Evolutionary conservation across 2,888 invertebrate species (phyloP).

Genomic region (Lasioglossum vierecki): DNA sequence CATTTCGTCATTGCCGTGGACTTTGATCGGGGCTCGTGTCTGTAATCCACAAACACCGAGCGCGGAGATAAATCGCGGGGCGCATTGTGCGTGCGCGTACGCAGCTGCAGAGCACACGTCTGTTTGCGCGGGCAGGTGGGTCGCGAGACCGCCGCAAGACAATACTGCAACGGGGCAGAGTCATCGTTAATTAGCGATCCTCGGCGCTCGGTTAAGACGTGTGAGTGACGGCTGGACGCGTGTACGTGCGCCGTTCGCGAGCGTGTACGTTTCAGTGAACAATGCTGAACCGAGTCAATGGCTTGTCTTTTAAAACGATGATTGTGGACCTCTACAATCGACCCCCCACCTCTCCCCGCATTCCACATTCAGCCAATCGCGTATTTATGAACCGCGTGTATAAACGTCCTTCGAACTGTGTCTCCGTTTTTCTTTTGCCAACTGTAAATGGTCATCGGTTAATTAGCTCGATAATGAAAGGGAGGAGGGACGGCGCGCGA

Average conservation of each 20-base stretch:
- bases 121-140: slow-evolving; percentile 75
- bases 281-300: slow-evolving; percentile 72
- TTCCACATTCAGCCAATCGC: slow-evolving; percentile 32
- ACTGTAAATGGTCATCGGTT: slow-evolving; percentile 55
- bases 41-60: slow-evolving; percentile 17
- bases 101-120: slow-evolving; percentile 58
- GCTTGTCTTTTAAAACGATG: slow-evolving; percentile 70
- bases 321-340: slow-evolving; percentile 54
- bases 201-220: slow-evolving; percentile 72
- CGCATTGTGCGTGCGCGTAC: background rate
- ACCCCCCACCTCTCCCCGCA: slow-evolving; percentile 14
- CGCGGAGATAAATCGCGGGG: background rate
- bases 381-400: slow-evolving; percentile 48
- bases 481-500: background rate
- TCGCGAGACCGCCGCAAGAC: slow-evolving; percentile 72
- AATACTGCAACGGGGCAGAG: slow-evolving; percentile 76
- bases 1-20: background rate
- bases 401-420: background rate
- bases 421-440: slow-evolving; percentile 38
- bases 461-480: slow-evolving; percentile 57
- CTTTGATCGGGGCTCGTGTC: background rate
- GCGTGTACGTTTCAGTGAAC: slow-evolving; percentile 53
- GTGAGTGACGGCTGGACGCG: slow-evolving; percentile 69
- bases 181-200: slow-evolving; percentile 80
- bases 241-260: slow-evolving; percentile 37